Percentiles rank a stretch among this genome's conserved stretches.
Conservation (phyloP, 1,140 invertebrate genomes). For the Hyphantria cunea region DNA sequence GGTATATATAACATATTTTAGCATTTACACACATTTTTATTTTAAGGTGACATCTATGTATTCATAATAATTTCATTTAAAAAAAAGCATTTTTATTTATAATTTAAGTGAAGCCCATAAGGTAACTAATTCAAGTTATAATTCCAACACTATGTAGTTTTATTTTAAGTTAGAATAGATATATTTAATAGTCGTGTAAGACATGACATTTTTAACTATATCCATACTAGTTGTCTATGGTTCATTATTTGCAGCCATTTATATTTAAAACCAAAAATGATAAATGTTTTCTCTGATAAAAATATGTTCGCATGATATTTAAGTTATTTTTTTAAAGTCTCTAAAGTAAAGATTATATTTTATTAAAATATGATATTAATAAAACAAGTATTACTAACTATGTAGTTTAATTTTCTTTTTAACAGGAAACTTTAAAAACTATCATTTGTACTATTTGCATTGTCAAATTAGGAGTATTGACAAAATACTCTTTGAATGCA, state of each 20-base stretch:
- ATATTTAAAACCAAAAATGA: conserved; percentile 14
- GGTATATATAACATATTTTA: too few species aligned
- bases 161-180: conserved; percentile 6
- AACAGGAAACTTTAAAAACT: conserved; percentile 15
- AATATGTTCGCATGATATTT: conserved; percentile 4
- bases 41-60: too few species aligned
- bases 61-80: too few species aligned
- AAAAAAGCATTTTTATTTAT: too few species aligned
- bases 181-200: conserved; percentile 28
- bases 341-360: conserved; percentile 4
- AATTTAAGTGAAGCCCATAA: too few species aligned
- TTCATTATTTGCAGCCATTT: conserved; percentile 19
- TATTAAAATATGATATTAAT: conserved; percentile 7
- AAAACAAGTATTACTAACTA: conserved; percentile 33
- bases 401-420: conserved; percentile 19
- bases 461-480: conserved; percentile 53
- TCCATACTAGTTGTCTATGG: not conserved
- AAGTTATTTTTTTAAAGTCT: conserved; percentile 13
- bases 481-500: conserved; percentile 57
- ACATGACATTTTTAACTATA: conserved; percentile 31
- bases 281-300: too few species aligned
- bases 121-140: too few species aligned
- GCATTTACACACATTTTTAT: too few species aligned
- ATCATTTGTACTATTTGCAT: conserved; percentile 36
- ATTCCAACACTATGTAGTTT: conserved; percentile 8